These are phyloP conservation scores for Ricordea florida DNA, from an alignment of 92 coral and sea anemone genomes.

Conservation along the genomic window DNA sequence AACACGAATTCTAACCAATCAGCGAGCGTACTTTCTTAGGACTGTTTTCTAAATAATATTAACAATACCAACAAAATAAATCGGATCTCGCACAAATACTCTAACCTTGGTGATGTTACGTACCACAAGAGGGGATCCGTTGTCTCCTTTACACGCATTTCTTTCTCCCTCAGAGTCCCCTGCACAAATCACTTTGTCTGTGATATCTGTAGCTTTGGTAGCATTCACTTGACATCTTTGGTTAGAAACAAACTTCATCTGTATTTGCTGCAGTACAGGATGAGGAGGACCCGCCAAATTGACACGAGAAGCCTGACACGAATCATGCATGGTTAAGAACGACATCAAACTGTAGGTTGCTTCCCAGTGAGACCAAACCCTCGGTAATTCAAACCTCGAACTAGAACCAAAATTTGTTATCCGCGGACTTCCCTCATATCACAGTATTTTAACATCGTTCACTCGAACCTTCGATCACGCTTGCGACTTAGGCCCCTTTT, in stretches of 20 bases:
- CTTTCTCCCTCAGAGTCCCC: slow-evolving; percentile 51
- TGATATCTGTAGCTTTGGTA: slow-evolving; percentile 29
- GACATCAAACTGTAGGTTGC: too few species aligned
- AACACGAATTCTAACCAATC: too few species aligned
- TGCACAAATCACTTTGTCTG: slow-evolving; percentile 67
- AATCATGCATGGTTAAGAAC: too few species aligned
- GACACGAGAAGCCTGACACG: slow-evolving; percentile 20
- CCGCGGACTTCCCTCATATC: too few species aligned
- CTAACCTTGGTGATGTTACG: too few species aligned
- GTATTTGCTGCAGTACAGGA: slow-evolving; percentile 66
- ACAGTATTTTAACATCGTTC: too few species aligned
- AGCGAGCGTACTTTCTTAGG: too few species aligned
- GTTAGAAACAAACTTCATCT: slow-evolving; percentile 68
- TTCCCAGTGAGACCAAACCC: too few species aligned
- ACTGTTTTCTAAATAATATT: not conserved
- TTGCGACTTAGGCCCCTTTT: too few species aligned
- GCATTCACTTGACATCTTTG: slow-evolving; percentile 60
- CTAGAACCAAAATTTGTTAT: too few species aligned
- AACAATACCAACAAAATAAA: not conserved
- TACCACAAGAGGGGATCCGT: slow-evolving; percentile 94
- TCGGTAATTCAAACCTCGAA: too few species aligned
- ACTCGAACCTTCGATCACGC: too few species aligned
- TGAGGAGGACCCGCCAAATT: slow-evolving; percentile 36
- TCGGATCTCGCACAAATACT: not conserved
- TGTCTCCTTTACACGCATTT: slow-evolving; percentile 86